Conservation (phyloP, 2,113 vertebrate species). For the Mesoclemmys tuberculata region DNA sequence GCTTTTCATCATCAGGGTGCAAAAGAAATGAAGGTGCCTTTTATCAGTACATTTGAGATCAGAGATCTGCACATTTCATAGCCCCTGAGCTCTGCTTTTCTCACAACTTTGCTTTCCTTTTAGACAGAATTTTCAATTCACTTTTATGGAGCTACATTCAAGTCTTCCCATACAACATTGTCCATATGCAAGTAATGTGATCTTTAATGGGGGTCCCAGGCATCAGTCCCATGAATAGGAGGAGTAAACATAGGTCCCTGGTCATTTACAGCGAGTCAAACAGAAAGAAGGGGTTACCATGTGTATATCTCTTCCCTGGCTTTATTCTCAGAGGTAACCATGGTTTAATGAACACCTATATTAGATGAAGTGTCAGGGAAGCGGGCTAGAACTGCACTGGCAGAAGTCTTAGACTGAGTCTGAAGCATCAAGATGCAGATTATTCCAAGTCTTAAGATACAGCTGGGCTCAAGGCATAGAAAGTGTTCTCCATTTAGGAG, state of each 20-base stretch:
- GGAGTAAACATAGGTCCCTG: not conserved
- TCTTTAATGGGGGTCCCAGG: not conserved
- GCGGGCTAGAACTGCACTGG: not conserved
- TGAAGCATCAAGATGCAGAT: not conserved
- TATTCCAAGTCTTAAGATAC: not conserved
- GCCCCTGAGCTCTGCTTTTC: not conserved
- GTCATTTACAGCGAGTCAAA: not conserved
- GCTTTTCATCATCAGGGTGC: not conserved
- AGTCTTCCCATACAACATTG: not conserved
- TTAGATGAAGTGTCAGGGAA: not conserved
- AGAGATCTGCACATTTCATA: not conserved
- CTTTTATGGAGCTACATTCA: not conserved
- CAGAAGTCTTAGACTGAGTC: not conserved
- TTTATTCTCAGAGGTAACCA: not conserved
- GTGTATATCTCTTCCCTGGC: not conserved
- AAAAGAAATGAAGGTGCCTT: constrained; percentile 11
- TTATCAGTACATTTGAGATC: not conserved
- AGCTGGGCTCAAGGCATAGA: not conserved
- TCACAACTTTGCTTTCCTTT: constrained; percentile 3
- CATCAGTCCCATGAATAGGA: not conserved
- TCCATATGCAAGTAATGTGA: not conserved
- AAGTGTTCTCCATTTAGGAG: not conserved
- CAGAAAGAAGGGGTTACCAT: not conserved
- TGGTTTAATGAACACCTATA: not conserved
- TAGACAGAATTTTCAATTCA: not conserved